Evolutionary conservation across 1,140 invertebrate genomes (phyloP).

Genomic region (Philaenus spumarius): DNA sequence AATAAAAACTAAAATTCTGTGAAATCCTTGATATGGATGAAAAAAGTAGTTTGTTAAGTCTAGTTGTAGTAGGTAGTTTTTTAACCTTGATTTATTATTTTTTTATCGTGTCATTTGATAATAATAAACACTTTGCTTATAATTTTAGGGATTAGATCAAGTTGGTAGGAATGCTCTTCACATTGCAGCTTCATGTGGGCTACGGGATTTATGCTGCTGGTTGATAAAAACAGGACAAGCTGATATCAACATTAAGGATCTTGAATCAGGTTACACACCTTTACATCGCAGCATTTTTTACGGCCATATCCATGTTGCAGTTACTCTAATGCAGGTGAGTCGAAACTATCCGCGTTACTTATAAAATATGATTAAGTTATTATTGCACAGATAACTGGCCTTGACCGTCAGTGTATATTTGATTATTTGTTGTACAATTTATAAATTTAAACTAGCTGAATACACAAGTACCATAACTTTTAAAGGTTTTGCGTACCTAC

Average conservation of each 20-base stretch:
- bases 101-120: not conserved
- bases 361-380: not conserved
- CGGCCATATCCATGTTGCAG: slow-evolving; percentile 59
- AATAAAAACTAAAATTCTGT: not conserved
- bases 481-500: too few relatives aligned
- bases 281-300: slow-evolving; percentile 68
- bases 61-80: not conserved
- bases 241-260: slow-evolving; percentile 54
- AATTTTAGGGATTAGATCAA: slow-evolving; percentile 33
- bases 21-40: not conserved
- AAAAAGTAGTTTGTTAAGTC: not conserved
- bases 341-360: not conserved
- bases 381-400: too few relatives aligned
- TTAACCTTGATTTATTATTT: not conserved
- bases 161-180: slow-evolving; percentile 58
- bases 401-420: too few relatives aligned
- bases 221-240: slow-evolving; percentile 50
- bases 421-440: too few relatives aligned
- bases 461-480: too few relatives aligned
- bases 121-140: not conserved
- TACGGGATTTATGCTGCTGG: slow-evolving; percentile 56
- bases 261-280: slow-evolving; percentile 66
- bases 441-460: too few relatives aligned
- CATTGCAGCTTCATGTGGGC: slow-evolving; percentile 59
- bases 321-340: slow-evolving; percentile 52